phyloP scores from a whole-genome alignment of 2,797 vertebrate genomes.

The Melopsittacus undulatus region DNA sequence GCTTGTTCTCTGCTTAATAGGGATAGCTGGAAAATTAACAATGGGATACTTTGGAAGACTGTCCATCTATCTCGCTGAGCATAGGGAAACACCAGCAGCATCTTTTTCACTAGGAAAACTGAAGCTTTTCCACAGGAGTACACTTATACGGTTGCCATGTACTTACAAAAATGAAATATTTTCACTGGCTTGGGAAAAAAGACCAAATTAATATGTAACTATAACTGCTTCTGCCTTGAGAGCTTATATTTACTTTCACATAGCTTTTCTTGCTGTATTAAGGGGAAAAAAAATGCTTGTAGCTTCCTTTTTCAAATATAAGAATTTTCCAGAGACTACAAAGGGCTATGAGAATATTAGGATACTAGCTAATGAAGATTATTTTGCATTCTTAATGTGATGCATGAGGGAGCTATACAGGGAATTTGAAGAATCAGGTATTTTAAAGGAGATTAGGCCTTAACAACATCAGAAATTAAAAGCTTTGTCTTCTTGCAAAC shows the following conservation, averaged over 20 bases:
- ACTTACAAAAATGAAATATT: not conserved
- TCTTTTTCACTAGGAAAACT: not conserved
- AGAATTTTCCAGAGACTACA: not conserved
- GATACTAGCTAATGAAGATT: conserved; percentile 6
- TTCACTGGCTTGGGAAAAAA: not conserved
- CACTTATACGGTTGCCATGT: accelerated
- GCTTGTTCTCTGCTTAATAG: not conserved
- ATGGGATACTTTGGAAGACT: not conserved
- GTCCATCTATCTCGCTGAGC: not conserved
- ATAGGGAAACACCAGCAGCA: not conserved
- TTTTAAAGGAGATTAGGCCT: conserved; percentile 13
- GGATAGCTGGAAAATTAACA: not conserved
- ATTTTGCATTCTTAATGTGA: conserved; percentile 28
- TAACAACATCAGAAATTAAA: conserved; percentile 20
- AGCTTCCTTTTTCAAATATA: not conserved
- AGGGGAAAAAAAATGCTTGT: not conserved
- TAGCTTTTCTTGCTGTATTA: not conserved
- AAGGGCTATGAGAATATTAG: not conserved
- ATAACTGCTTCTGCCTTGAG: not conserved
- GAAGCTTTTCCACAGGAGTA: not conserved
- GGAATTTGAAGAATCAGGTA: conserved; percentile 29
- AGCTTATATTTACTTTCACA: not conserved
- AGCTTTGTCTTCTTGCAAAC: conserved; percentile 14
- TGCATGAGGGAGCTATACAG: not conserved
- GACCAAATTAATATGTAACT: not conserved